Conservation (phyloP, 2,888 invertebrate species). For the Adelognathus sp. region DNA sequence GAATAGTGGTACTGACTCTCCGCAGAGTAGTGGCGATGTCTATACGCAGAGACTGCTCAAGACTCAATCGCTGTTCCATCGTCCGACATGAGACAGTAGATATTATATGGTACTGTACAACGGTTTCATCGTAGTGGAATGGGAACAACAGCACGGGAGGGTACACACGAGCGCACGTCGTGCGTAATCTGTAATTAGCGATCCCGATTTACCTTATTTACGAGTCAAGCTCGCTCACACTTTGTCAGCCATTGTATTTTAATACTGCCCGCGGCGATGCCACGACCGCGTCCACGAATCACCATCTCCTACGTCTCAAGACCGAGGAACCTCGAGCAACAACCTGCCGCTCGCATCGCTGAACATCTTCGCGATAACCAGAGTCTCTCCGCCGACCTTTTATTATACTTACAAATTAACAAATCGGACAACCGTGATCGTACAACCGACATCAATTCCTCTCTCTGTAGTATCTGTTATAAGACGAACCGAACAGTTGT, state of each 20-base stretch:
- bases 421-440: slow-evolving; percentile 34
- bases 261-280: slow-evolving; percentile 68
- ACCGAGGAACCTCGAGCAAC: slow-evolving; percentile 1
- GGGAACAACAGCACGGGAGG: slow-evolving; percentile 74
- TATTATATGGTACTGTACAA: slow-evolving; percentile 46
- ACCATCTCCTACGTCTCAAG: slow-evolving; percentile 41
- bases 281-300: slow-evolving; percentile 33
- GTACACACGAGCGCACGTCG: slow-evolving; percentile 72
- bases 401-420: slow-evolving; percentile 68
- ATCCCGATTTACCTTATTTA: slow-evolving; percentile 81
- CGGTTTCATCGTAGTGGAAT: slow-evolving; percentile 72
- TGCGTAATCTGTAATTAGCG: slow-evolving; percentile 80
- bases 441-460: not conserved
- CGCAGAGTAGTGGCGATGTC: too few species aligned
- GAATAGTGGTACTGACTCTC: not conserved
- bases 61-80: slow-evolving; percentile 50
- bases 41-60: slow-evolving; percentile 6
- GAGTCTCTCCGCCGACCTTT: slow-evolving; percentile 66
- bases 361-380: slow-evolving; percentile 59
- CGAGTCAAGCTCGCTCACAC: slow-evolving; percentile 77
- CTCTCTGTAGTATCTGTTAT: not conserved
- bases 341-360: slow-evolving; percentile 29
- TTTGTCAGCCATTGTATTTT: slow-evolving; percentile 80
- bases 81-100: slow-evolving; percentile 30
- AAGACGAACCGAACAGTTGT: not conserved